These are phyloP conservation scores for Nymphicus hollandicus DNA, from an alignment of 2,113 vertebrate species.

Conservation along the genomic window DNA sequence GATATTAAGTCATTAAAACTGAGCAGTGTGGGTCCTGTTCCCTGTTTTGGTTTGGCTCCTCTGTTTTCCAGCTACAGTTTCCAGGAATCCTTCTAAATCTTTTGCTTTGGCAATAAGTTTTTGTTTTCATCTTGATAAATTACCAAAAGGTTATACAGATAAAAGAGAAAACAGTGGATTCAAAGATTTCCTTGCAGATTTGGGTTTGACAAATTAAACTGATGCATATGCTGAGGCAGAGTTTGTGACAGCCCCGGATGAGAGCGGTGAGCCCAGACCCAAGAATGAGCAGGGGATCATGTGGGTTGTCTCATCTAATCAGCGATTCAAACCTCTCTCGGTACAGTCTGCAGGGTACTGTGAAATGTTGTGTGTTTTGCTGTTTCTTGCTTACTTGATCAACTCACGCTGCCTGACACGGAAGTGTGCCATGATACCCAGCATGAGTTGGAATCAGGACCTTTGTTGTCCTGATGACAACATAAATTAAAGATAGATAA, in stretches of 20 bases:
- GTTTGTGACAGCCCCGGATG: not conserved
- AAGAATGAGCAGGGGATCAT: fast-evolving
- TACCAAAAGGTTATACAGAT: not conserved
- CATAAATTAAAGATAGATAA: not conserved
- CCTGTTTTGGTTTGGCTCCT: not conserved
- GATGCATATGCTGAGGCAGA: not conserved
- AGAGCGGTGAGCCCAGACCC: not conserved
- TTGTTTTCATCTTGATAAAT: not conserved
- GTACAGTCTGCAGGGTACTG: not conserved
- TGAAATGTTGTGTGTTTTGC: not conserved
- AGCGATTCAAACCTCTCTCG: not conserved
- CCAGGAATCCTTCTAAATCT: not conserved
- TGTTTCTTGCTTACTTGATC: not conserved
- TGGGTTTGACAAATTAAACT: not conserved
- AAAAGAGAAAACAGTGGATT: not conserved
- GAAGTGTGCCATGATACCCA: not conserved
- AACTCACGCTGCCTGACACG: not conserved
- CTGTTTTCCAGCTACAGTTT: not conserved
- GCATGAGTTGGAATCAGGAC: not conserved
- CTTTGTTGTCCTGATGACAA: not conserved
- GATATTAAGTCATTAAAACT: not conserved
- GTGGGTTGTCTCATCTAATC: not conserved
- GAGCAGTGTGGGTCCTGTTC: not conserved
- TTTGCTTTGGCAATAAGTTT: not conserved
- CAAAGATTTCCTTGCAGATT: not conserved